phyloP scores from a whole-genome alignment of 2,888 invertebrate genomes.

The Luperina nickerlii region DNA sequence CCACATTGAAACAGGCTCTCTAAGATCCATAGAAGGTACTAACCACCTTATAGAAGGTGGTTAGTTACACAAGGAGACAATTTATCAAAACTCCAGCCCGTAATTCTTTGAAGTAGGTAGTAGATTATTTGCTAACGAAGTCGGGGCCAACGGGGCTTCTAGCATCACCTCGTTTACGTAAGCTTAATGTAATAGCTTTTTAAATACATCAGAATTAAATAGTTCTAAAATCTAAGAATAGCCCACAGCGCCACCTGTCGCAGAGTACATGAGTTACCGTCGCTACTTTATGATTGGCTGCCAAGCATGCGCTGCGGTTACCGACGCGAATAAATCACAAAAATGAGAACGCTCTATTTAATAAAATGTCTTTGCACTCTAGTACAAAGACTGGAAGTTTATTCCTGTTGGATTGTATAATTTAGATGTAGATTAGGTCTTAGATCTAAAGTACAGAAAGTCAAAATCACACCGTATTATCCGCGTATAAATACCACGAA shows the following conservation, averaged over 20 bases:
- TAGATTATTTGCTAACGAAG: background rate
- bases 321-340: constrained; percentile 32
- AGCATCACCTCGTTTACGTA: background rate
- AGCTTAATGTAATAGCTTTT: background rate
- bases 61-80: background rate
- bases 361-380: constrained; percentile 24
- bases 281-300: constrained; percentile 43
- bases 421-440: background rate
- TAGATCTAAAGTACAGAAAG: background rate
- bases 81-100: background rate
- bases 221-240: constrained; percentile 16
- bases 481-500: background rate
- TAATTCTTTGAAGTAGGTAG: background rate
- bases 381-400: background rate
- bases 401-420: background rate
- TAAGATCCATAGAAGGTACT: no score
- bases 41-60: no score
- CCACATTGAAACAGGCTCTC: background rate
- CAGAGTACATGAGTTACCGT: constrained; percentile 37
- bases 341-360: constrained; percentile 35
- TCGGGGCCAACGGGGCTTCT: background rate
- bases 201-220: constrained; percentile 5
- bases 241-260: constrained; percentile 35
- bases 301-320: constrained; percentile 39
- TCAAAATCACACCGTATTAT: background rate